These are phyloP conservation scores for Hippocampus comes DNA, from an alignment of 2,113 vertebrate species.

Conservation along the genomic window DNA sequence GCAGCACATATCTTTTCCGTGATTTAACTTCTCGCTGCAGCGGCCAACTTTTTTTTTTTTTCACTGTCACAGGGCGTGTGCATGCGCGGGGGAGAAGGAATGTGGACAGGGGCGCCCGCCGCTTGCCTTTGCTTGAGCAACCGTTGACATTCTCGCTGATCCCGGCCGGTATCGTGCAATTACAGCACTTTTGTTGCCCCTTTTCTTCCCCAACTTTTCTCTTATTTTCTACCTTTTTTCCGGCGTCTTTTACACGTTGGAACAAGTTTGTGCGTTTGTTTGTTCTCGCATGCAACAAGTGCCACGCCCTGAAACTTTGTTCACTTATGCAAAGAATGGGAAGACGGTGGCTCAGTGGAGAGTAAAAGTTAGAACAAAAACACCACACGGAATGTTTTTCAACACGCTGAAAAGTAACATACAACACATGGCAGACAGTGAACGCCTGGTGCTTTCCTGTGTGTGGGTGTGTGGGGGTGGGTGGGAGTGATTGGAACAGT, in stretches of 20 bases:
- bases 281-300: slow-evolving; percentile 20
- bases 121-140: slow-evolving; percentile 39
- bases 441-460: not conserved
- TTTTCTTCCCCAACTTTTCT: not conserved
- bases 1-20: slow-evolving; percentile 66
- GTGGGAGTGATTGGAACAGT: not conserved
- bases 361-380: not conserved
- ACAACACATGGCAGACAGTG: not conserved
- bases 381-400: not conserved
- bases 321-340: slow-evolving; percentile 14
- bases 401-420: not conserved
- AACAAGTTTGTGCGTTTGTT: slow-evolving; percentile 17
- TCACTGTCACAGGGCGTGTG: slow-evolving; percentile 72
- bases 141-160: not conserved
- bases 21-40: slow-evolving; percentile 61
- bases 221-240: not conserved
- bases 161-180: not conserved
- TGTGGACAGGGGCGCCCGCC: slow-evolving; percentile 54
- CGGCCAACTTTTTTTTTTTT: slow-evolving; percentile 46
- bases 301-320: slow-evolving; percentile 53
- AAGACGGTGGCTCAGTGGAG: slow-evolving; percentile 5
- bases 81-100: slow-evolving; percentile 58
- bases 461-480: not conserved
- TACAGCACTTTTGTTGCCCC: not conserved
- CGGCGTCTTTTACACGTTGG: slow-evolving; percentile 7